Percentiles rank a stretch among this genome's conserved stretches.
Evolutionary conservation across 2,888 invertebrate genomes (phyloP).

Genomic region (Heterodera filipjevi): DNA sequence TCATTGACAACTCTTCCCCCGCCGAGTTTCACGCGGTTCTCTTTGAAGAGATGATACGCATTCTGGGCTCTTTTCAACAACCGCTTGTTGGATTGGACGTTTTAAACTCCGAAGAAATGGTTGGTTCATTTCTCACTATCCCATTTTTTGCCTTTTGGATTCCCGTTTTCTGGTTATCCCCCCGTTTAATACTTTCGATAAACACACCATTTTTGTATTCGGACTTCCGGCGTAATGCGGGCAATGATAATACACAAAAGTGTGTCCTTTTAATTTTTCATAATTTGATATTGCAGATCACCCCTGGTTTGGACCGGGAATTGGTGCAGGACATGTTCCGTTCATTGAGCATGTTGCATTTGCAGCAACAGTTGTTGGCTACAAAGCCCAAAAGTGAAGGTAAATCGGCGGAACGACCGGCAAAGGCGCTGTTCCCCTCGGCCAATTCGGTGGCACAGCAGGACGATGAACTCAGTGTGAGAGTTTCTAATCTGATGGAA

Average conservation of each 20-base stretch:
- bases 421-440: slow-evolving; percentile 4
- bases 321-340: slow-evolving; percentile 31
- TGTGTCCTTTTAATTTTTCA: too few relatives aligned
- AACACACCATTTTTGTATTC: not conserved
- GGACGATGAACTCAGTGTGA: slow-evolving; percentile 18
- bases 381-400: not conserved
- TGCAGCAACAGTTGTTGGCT: slow-evolving; percentile 14
- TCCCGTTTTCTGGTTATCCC: too few relatives aligned
- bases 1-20: slow-evolving; percentile 33
- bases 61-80: slow-evolving; percentile 22
- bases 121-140: too few relatives aligned
- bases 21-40: slow-evolving; percentile 27
- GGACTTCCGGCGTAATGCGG: too few relatives aligned
- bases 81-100: slow-evolving; percentile 13
- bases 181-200: too few relatives aligned
- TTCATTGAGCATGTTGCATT: slow-evolving; percentile 29
- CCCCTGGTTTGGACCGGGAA: slow-evolving; percentile 21
- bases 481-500: slow-evolving; percentile 23
- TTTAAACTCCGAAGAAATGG: not conserved
- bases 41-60: slow-evolving; percentile 25
- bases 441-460: not conserved
- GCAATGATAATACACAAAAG: too few relatives aligned
- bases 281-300: slow-evolving; percentile 5
- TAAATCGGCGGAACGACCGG: not conserved
- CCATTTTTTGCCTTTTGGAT: too few relatives aligned